Base-by-base conservation (phyloP, 2,797 vertebrate genomes). In the Setipinna tenuifilis region DNA sequence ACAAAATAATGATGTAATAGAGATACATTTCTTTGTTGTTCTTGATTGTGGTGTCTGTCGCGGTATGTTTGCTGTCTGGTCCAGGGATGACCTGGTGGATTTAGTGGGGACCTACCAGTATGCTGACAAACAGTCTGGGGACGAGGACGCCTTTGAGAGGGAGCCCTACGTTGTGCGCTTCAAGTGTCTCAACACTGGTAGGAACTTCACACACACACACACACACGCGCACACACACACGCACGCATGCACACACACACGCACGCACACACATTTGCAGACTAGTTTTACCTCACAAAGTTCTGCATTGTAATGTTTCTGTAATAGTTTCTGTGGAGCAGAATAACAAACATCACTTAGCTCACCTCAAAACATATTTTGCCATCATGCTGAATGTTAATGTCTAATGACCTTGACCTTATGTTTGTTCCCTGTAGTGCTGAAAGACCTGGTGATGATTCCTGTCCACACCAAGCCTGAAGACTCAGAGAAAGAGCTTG, bases 161-260 rank as follows among this genome's bases (percentile, higher is more conserved):
- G 94, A 96, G 59, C 96, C 96, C 0, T 96, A 95, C 85, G 93
- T 96, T 86, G 91, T 96, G 85, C 84, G 94, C 23, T 96, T 96
- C 89, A 89, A 81, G 19, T 95, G 94, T 83, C 89, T 14, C 48
- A 89, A 88, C 0, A 94, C 95, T 86, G 94, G 96, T 96, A 87
- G 65, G 41, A 0, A 28, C 28, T 75, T 75, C 28, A 35, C 65
- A 16, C 28, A 4, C 28, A 71, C 65, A 68, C 23, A 28, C 25
- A 31, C 62, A 68, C 11, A 31, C 62, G 28, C 62, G 25, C 23
- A 68, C 65, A 71, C 25, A 28, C 65, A 71, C 12, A 58, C 57
- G 14, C 57, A 14, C 57, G 14, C 57, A 19, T 12, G 16, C 57
- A 58, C 57, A 19, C 57, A 58, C 57, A 58, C 57, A 58, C 57